A percentile compares a stretch with the other conserved stretches of the same genome.
Evolutionary conservation across 2,113 vertebrate genomes (phyloP).

Genomic region (Sminthopsis crassicaudata): DNA sequence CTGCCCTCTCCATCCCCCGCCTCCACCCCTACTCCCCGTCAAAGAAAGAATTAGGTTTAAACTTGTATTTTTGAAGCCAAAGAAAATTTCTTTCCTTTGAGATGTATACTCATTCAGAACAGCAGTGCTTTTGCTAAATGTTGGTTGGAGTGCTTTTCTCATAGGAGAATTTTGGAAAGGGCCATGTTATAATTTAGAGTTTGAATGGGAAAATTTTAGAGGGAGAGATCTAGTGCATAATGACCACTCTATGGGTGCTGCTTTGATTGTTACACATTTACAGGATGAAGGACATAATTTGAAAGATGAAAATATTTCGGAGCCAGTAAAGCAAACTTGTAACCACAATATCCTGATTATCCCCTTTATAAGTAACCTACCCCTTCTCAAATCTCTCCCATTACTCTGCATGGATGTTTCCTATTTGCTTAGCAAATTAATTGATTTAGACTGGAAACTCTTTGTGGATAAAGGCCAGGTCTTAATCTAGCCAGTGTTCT

Average conservation of each 20-base stretch:
- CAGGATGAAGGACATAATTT: background rate
- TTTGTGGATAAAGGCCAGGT: too few species aligned
- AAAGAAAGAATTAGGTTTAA: constrained; percentile 58
- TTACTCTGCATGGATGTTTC: too few species aligned
- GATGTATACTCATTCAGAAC: constrained; percentile 44
- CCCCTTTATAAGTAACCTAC: too few species aligned
- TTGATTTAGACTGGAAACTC: too few species aligned
- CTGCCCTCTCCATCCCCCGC: too few species aligned
- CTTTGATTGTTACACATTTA: constrained; percentile 15
- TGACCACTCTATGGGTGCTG: background rate
- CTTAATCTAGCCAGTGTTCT: too few species aligned
- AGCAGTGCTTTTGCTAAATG: constrained; percentile 61
- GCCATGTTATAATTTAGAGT: constrained; percentile 23
- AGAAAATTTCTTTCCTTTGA: constrained; percentile 56
- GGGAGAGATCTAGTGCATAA: constrained; percentile 29
- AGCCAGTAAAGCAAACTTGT: too few species aligned
- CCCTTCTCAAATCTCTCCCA: too few species aligned
- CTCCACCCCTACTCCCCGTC: too few species aligned
- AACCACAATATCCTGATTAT: too few species aligned
- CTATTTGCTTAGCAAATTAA: too few species aligned
- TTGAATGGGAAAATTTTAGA: constrained; percentile 57
- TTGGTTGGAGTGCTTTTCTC: constrained; percentile 31
- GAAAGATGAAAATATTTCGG: too few species aligned
- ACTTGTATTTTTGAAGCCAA: constrained; percentile 49
- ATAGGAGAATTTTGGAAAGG: constrained; percentile 51